phyloP scores from a whole-genome alignment of 2,113 vertebrate genomes.

The Phocoena phocoena region DNA sequence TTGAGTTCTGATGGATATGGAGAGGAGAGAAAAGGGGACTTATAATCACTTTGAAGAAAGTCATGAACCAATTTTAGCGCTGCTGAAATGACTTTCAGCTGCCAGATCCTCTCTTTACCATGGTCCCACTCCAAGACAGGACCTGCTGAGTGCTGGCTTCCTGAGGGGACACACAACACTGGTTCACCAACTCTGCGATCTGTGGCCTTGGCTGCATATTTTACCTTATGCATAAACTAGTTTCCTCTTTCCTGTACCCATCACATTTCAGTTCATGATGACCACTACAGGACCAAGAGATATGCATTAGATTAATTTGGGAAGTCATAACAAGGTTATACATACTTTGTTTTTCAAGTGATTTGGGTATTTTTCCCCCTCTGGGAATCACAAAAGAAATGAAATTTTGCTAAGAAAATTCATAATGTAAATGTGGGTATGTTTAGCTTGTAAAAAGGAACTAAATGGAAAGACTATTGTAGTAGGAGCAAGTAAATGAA shows the following conservation, averaged over 20 bases:
- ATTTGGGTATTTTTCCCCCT: background rate
- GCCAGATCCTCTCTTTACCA: background rate
- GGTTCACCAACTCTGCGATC: background rate
- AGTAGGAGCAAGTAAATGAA: background rate
- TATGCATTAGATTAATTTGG: background rate
- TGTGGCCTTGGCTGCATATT: background rate
- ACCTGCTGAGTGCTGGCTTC: background rate
- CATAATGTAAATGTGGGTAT: background rate
- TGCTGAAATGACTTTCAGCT: background rate
- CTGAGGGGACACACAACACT: background rate
- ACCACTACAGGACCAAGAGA: background rate
- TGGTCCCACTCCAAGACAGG: background rate
- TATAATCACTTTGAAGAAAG: background rate
- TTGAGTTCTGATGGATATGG: background rate
- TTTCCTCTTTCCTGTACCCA: background rate
- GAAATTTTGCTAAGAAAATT: background rate
- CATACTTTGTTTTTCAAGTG: background rate
- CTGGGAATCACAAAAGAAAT: background rate
- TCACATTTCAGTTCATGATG: background rate
- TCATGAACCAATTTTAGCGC: background rate
- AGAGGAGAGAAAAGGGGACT: background rate
- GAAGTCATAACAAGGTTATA: no score
- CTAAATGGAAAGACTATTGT: background rate
- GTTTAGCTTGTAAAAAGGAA: background rate
- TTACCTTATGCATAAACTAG: background rate